A percentile compares a stretch with the other conserved stretches of the same genome.
These are phyloP conservation scores for Notechis scutatus DNA, from an alignment of 2,113 vertebrate species.

Conservation along the genomic window DNA sequence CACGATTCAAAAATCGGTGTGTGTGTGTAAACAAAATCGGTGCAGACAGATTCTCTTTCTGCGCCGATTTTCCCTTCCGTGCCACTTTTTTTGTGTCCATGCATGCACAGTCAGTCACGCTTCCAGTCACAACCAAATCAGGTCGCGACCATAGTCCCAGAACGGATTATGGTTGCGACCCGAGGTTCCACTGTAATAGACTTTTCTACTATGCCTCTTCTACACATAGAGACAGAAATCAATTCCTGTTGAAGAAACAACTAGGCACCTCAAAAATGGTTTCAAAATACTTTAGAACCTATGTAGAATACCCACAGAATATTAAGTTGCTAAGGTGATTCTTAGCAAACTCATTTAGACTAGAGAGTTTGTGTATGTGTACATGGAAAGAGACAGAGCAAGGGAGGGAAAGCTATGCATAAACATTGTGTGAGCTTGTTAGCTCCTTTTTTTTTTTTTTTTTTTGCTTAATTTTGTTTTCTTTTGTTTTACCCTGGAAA, in stretches of 20 bases:
- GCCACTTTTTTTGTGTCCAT: no score
- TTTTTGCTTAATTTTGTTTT: neutral
- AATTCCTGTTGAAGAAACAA: conserved; percentile 38
- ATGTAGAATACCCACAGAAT: conserved; percentile 47
- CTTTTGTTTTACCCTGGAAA: conserved; percentile 24
- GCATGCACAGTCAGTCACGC: no score
- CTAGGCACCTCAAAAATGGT: conserved; percentile 50
- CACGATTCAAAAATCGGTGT: no score
- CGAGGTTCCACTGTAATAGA: conserved; percentile 4
- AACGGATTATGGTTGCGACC: no score
- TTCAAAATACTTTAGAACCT: conserved; percentile 56
- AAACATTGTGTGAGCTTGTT: neutral
- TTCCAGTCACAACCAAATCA: no score
- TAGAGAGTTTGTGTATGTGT: neutral
- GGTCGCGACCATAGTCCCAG: no score
- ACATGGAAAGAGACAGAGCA: neutral
- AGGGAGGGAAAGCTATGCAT: neutral
- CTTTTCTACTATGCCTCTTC: conserved; percentile 17
- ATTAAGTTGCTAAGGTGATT: conserved; percentile 42
- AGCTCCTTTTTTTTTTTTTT: neutral
- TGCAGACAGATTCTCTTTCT: no score
- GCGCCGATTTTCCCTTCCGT: no score
- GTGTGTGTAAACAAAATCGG: no score
- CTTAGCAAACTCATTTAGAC: conserved; percentile 36
- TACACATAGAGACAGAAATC: neutral